Conservation (phyloP, 2,797 vertebrate genomes). For the Rhinichthys osculus region DNA sequence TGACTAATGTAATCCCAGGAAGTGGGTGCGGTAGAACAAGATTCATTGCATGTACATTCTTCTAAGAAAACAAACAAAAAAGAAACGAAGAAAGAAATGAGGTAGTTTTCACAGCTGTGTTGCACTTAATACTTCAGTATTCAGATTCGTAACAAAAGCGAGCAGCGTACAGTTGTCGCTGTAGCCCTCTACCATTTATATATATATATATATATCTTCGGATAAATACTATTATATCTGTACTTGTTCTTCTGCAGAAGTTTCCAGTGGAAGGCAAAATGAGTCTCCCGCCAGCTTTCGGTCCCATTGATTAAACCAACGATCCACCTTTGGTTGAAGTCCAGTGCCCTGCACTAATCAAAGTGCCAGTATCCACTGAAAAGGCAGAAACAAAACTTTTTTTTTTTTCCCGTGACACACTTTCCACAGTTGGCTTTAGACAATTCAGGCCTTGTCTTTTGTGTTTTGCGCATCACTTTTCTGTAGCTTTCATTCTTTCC, state of each 20-base stretch:
- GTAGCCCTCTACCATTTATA: neutral
- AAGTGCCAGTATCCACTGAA: constrained; percentile 20
- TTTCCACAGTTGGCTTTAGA: constrained; percentile 15
- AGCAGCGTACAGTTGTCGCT: constrained; percentile 17
- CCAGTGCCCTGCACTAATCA: constrained; percentile 3
- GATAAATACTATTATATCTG: constrained; percentile 31
- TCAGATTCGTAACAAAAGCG: constrained; percentile 53
- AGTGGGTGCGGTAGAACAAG: constrained; percentile 44
- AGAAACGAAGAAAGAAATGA: constrained; percentile 57
- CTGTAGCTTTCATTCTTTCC: constrained; percentile 29
- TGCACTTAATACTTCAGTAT: constrained; percentile 66
- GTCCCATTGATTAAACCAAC: constrained; percentile 17
- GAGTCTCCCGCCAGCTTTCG: constrained; percentile 13
- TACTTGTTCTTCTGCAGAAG: constrained; percentile 32
- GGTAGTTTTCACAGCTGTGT: constrained; percentile 63
- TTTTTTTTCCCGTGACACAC: neutral
- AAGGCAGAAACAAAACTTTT: neutral
- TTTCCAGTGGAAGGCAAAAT: constrained; percentile 44
- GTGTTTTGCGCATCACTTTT: neutral
- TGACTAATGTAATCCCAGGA: constrained; percentile 40
- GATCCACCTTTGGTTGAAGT: constrained; percentile 1
- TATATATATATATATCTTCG: constrained; percentile 4
- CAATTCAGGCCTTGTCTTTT: constrained; percentile 19
- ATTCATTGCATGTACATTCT: constrained; percentile 48
- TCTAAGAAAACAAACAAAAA: constrained; percentile 46